Evolutionary conservation across 2,113 vertebrate genomes (phyloP).

Genomic region (Periophthalmodon schlosseri): DNA sequence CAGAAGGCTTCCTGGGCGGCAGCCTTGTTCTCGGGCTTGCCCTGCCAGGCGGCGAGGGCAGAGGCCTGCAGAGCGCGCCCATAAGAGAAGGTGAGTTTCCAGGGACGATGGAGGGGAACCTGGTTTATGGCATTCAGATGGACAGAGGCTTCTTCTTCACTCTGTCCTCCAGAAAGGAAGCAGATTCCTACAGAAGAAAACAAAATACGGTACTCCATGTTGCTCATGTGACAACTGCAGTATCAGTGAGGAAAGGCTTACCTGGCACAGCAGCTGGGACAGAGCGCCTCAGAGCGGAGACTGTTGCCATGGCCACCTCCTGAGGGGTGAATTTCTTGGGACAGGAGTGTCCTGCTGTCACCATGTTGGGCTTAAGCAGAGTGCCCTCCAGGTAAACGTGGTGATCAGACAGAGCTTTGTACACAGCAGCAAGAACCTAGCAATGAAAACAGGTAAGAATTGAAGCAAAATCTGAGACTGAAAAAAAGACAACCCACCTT

Average conservation of each 20-base stretch:
- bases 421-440: constrained; percentile 93
- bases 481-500: constrained; percentile 80
- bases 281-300: constrained; percentile 88
- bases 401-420: constrained; percentile 93
- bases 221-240: background rate
- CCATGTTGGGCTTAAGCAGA: constrained; percentile 97
- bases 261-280: constrained; percentile 93
- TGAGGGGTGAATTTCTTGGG: constrained; percentile 89
- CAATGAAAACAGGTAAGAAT: background rate
- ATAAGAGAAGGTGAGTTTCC: constrained; percentile 95
- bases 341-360: constrained; percentile 89
- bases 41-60: constrained; percentile 88
- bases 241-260: constrained; percentile 39
- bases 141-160: constrained; percentile 94
- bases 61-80: constrained; percentile 95
- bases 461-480: background rate
- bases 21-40: constrained; percentile 86
- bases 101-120: constrained; percentile 85
- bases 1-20: constrained; percentile 87
- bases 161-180: constrained; percentile 97
- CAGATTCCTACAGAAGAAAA: constrained; percentile 84
- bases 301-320: constrained; percentile 90
- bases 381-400: constrained; percentile 97
- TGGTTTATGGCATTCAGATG: constrained; percentile 95
- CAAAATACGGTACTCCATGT: background rate